Evolutionary conservation across 2,113 vertebrate genomes (phyloP), one percentile per base, ranked within the genome.

Genomic region (Chlorodrepanis virens): DNA sequence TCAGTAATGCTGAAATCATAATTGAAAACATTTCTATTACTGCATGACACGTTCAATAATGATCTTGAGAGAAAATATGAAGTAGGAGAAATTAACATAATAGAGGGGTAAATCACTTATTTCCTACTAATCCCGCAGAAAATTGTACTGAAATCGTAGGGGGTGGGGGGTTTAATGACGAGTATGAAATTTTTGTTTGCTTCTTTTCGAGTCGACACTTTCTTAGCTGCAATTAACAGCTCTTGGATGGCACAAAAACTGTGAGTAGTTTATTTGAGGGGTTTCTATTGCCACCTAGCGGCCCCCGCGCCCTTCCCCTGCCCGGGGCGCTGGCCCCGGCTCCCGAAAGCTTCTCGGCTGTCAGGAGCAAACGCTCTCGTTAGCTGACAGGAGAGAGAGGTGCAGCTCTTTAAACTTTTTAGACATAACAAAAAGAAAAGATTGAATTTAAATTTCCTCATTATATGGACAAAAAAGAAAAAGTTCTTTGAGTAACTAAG

Each of bases 231-330:
- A 76, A 72, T 15, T 7, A 40, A 20, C 39, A 39, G 42, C 29
- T 33, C 4, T 11, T 1, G 35, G 49, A 2, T 0, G 25, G 47
- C 33, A 1, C 0, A 13, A n/a, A 8, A 4, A 4, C 21, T 3
- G 20, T 0, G 29, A 23, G 57, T 2, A 6, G 29, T 54, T 79
- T 60, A 40, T 97, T 97, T 85, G 52, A 75, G 97, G 96, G 94
- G 92, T 97, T 98, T 98, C 88, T 97, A 96, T 88, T 96, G 98
- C 98, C 98, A 98, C 92, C 98, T 98, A 98, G 98, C 96, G 98
- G 96, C 85, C n/a, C 33, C 45, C 17, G 5, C 14, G 7, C 22
- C 39, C 50, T 19, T 9, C 31, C 27, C 14, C 14, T 8, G 52
- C 25, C 15, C 59, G 2, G 8, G 0, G 25, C 44, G 0, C 39